A percentile compares a stretch with the other conserved stretches of the same genome.
These are phyloP conservation scores for Temnothorax rugatulus DNA, from an alignment of 2,888 invertebrate genomes.

Conservation along the genomic window DNA sequence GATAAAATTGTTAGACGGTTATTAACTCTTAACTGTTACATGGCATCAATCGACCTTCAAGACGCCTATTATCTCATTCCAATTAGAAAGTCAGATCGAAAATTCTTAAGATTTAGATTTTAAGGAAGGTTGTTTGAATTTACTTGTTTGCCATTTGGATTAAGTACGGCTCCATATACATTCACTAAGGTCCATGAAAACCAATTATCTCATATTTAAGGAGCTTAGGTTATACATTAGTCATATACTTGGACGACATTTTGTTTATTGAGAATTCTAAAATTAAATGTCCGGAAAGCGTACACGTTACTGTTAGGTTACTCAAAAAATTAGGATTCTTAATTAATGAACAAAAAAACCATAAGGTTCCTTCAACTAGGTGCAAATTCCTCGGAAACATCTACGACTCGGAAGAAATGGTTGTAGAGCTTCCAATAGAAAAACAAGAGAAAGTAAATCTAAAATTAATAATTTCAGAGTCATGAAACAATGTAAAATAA, in stretches of 20 bases:
- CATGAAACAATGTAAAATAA: neutral
- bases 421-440: neutral
- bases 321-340: neutral
- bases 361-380: neutral
- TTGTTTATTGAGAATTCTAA: neutral
- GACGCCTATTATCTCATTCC: neutral
- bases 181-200: neutral
- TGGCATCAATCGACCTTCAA: constrained; percentile 1
- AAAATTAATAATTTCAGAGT: neutral
- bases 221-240: neutral
- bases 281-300: neutral
- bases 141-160: neutral
- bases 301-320: neutral
- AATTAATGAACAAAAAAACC: neutral
- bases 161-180: neutral
- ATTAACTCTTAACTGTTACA: neutral
- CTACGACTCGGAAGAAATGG: no score
- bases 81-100: neutral
- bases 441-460: neutral
- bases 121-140: neutral
- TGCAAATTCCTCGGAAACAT: no score
- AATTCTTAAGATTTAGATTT: neutral
- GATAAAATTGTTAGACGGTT: neutral
- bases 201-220: neutral
- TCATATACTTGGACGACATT: neutral